Evolutionary conservation across 1,140 invertebrate species (phyloP), one percentile per base, ranked within the genome.

Genomic region (Trachymyrmex septentrionalis): DNA sequence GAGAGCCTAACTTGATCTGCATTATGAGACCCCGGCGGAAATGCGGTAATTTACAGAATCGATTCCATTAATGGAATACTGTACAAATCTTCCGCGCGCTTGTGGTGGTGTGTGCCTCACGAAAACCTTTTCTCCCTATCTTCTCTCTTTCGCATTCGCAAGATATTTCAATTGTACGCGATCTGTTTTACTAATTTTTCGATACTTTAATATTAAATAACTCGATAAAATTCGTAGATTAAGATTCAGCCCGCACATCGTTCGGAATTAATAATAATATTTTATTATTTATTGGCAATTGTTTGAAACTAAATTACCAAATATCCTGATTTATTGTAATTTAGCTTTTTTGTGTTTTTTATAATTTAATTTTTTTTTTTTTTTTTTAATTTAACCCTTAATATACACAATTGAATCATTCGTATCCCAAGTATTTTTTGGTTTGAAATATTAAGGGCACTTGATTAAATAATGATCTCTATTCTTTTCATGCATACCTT

Each of bases 11-110:
- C 44, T 64, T 48, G 57, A 69, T 82, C 66, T 73, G 30, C 77
- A 82, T 86, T 61, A 55, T 77, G 63, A 69, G 38, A 61, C 34
- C 19, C n/a, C 30, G 19, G 16, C 30, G 85, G 85, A 86, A 86
- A 82, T 38, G 34, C 77, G 57, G 21, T 21, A 66, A 86, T 69
- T 82, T 86, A 86, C 24, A 55, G 66, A 82, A 63, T 57, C 21
- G 81, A 75, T 85, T 85, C 50, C 24, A 75, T 66, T 59, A 50
- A 78, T 34, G 63, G 59, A 9, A 81, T 57, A 30, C 30, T 50
- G 30, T 72, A 24, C 67, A 57, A 82, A 72, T 6, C 30, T 10
- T 9, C 14, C 38, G 16, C 34, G 4, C 38, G 71, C 6, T 14
- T 19, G 50, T n/a, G n/a, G n/a, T n/a, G n/a, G n/a, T n/a, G n/a